Base-by-base conservation (phyloP, 2,888 invertebrate species). In the Chalcis sispes region DNA sequence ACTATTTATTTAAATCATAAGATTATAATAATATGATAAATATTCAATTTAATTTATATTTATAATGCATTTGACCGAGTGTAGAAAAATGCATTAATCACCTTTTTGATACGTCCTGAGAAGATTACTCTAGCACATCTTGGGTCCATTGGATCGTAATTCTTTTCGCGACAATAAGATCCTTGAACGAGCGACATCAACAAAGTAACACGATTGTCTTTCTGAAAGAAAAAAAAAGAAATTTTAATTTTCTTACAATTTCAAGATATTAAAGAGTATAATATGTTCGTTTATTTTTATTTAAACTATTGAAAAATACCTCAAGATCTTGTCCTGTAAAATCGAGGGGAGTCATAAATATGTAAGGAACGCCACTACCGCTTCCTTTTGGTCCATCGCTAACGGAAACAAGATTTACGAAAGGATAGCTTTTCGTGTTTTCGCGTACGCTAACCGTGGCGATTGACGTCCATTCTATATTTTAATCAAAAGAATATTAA, bases 81-180 rank as follows among this genome's bases (percentile, higher is more conserved):
- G n/a, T n/a, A 4, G 20, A 73, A 79, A 79, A 76, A 46, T 77
- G 54, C 46, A 58, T 7, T 36, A 36, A 7, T 36, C 4, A 94
- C 94, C 90, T 91, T 90, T 82, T 91, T 89, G 84, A 94, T 91
- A 84, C 90, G 91, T 59, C 95, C 95, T 18, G 92, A 91, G 0
- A 95, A 89, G 83, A 94, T 92, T 2, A 95, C 90, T 81, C 94
- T 91, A 2, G 94, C 93, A 89, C 95, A 95, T 52, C 94, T 90
- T 0, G 95, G 95, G 86, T 95, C 95, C 89, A 95, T 94, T 0
- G 94, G 92, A 85, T 95, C 95, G 82, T 90, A 92, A 61, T 90
- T 86, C 79, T 93, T 89, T 8, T 85, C 84, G 74, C 90, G 90
- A 81, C 95, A 95, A 85, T 93, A 95, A 72, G 90, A 88, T 1